Percentiles rank a stretch among this genome's conserved stretches.
phyloP scores from a whole-genome alignment of 2,888 invertebrate species.

The Heteromyza rotundicornis region DNA sequence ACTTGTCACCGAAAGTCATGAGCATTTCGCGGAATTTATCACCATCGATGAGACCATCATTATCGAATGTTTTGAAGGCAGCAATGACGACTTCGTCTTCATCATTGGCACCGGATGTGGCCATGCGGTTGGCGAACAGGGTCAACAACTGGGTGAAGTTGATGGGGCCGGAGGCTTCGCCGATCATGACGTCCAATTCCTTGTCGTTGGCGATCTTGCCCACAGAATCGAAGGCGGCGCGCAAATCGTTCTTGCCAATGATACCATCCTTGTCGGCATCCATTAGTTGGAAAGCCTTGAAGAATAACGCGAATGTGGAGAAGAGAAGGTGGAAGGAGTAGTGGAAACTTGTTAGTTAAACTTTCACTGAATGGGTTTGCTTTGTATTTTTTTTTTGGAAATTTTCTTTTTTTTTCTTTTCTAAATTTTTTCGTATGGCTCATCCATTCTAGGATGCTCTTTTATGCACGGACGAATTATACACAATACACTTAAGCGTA shows the following conservation, averaged over 20 bases:
- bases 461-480: no score
- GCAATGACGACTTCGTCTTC: conserved; percentile 91
- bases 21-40: conserved; percentile 89
- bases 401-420: no score
- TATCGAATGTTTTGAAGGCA: conserved; percentile 92
- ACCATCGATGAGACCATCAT: conserved; percentile 85
- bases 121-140: conserved; percentile 91
- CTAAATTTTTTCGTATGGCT: no score
- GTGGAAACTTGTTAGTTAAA: no score
- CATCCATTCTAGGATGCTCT: no score
- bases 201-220: conserved; percentile 89
- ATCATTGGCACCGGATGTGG: conserved; percentile 85
- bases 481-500: no score
- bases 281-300: conserved; percentile 91
- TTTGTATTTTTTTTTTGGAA: no score
- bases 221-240: conserved; percentile 89
- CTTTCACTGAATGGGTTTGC: no score
- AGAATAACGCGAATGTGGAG: not conserved
- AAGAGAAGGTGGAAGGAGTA: no score
- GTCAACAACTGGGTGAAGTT: conserved; percentile 94
- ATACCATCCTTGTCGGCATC: conserved; percentile 95
- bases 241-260: conserved; percentile 87
- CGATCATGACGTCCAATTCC: conserved; percentile 88
- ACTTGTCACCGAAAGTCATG: conserved; percentile 94
- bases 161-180: conserved; percentile 88